Percentiles rank a stretch among this genome's conserved stretches.
These are phyloP conservation scores for Anastrepha ludens DNA, from an alignment of 1,140 invertebrate genomes.

Conservation along the genomic window DNA sequence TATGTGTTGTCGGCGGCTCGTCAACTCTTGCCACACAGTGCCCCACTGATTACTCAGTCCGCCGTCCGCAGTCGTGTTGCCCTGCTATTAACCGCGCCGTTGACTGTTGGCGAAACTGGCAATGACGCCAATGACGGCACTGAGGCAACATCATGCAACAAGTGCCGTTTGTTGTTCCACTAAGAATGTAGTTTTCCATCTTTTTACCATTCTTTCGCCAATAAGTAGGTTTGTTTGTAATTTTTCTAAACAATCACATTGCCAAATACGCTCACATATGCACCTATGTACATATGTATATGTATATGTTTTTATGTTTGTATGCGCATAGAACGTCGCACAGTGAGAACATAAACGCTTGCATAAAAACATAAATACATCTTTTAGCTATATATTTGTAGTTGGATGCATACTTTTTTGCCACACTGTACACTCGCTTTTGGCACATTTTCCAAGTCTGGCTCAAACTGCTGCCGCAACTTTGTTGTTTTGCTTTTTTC, in stretches of 20 bases:
- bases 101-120: background rate
- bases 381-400: background rate
- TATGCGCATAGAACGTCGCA: background rate
- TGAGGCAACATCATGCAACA: conserved; percentile 11
- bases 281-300: background rate
- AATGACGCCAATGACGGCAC: background rate
- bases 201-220: conserved; percentile 41
- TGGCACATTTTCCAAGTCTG: conserved; percentile 36
- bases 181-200: conserved; percentile 39
- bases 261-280: background rate
- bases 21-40: conserved; percentile 42
- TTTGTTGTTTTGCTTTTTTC: background rate
- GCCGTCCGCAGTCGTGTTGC: background rate
- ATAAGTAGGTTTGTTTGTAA: background rate
- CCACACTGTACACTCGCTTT: background rate
- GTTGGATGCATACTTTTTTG: background rate
- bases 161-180: conserved; percentile 55
- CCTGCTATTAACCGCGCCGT: background rate
- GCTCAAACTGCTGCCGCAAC: background rate
- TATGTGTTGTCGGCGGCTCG: background rate
- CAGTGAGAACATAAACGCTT: background rate
- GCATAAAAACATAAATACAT: background rate
- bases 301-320: no score
- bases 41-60: background rate
- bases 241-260: background rate